Base-by-base conservation (phyloP, 2,888 invertebrate genomes). In the Cheilosia scutellata region DNA sequence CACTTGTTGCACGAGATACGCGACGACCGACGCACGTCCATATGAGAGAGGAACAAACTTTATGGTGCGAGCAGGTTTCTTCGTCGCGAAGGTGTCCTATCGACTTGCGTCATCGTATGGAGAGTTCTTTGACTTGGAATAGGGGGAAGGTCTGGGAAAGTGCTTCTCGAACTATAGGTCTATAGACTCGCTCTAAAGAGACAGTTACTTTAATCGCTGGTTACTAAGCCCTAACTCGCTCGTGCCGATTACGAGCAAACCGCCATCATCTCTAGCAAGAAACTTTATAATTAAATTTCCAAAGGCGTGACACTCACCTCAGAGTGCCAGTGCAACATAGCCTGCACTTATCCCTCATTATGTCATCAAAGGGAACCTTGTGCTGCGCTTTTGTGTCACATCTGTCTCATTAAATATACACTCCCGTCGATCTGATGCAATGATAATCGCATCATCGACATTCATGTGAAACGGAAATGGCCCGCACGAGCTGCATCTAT, bases 401-500 rank as follows among this genome's bases (percentile, higher is more conserved):
- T 53, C 37, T 60, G 37, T 66, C 60, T 47, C 49, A 72, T 66
- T 66, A 77, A 58, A 16, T 60, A 40, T 65, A 7, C 66, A 20
- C 72, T 44, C 31, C 7, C 1, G 9, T 37, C 53, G 60, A 9
- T 53, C 47, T 51, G 53, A 55, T 63, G 53, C 25, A 55, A 40
- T 33, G 82, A 76, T 76, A 58, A 44, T 7, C 70, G 42, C 55
- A 53, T 63, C 44, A 49, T 40, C 20, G 40, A 49, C 49, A 40
- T 42, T n/a, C 29, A 47, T 60, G 42, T 55, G 16, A 71, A 82
- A 77, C 82, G 82, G 77, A 82, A 77, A 72, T 66, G 37, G 31
- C 77, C 77, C 77, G 77, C 82, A 82, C 82, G 77, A 82, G 77
- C 82, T 66, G 20, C 40, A n/a, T 16, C 2, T 63, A 25, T 44